phyloP scores from a whole-genome alignment of 2,797 vertebrate genomes.

The Epinephelus coioides region DNA sequence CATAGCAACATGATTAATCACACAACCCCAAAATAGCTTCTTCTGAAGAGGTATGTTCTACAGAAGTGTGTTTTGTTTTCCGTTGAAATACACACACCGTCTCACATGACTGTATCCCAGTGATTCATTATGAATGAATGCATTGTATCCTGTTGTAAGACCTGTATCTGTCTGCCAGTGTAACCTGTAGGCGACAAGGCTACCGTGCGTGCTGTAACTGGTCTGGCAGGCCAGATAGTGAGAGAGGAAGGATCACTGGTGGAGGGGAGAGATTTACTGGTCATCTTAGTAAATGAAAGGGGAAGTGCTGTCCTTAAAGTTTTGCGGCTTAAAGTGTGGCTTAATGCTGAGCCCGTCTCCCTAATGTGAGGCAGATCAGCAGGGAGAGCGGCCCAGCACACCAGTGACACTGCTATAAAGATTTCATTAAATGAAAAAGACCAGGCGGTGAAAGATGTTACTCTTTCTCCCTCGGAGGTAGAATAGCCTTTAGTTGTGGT shows the following conservation, averaged over 20 bases:
- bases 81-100: slow-evolving; percentile 17
- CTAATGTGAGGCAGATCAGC: slow-evolving; percentile 45
- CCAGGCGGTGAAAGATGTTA: slow-evolving; percentile 8
- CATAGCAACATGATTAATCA: not conserved
- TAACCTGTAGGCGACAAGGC: slow-evolving; percentile 14
- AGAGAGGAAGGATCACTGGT: slow-evolving; percentile 23
- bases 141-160: slow-evolving; percentile 11
- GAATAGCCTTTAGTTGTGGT: slow-evolving; percentile 20
- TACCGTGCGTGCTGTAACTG: slow-evolving; percentile 21
- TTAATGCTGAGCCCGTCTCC: slow-evolving; percentile 48
- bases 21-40: not conserved
- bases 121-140: slow-evolving; percentile 53
- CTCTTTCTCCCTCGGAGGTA: slow-evolving; percentile 17
- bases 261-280: slow-evolving; percentile 35
- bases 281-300: slow-evolving; percentile 58
- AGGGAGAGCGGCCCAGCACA: slow-evolving; percentile 27
- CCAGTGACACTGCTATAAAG: slow-evolving; percentile 39
- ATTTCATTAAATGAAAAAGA: slow-evolving; percentile 48
- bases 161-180: slow-evolving; percentile 21
- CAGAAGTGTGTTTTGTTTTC: not conserved
- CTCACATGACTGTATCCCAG: not conserved
- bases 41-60: not conserved
- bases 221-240: slow-evolving; percentile 20
- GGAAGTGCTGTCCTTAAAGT: slow-evolving; percentile 63
- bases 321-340: slow-evolving; percentile 51